Evolutionary conservation across 2,797 vertebrate species (phyloP).

Genomic region (Sebastes elongatus): DNA sequence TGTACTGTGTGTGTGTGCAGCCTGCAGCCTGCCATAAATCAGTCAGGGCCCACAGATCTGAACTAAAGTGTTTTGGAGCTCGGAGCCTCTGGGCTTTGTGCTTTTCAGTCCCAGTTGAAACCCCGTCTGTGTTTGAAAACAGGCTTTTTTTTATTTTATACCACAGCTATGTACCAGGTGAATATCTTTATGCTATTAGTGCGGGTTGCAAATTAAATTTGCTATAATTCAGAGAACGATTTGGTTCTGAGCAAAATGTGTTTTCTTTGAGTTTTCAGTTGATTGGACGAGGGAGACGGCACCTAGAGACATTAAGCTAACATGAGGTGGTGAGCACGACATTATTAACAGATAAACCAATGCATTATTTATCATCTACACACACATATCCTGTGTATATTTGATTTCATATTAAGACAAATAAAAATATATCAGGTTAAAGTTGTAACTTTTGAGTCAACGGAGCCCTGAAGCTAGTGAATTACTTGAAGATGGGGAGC

Average conservation of each 20-base stretch:
- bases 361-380: constrained; percentile 9
- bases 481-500: neutral
- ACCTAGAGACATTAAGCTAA: constrained; percentile 32
- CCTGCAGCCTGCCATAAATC: constrained; percentile 62
- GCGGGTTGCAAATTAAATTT: constrained; percentile 30
- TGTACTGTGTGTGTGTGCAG: constrained; percentile 8
- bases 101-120: constrained; percentile 28
- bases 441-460: neutral
- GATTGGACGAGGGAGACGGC: constrained; percentile 28
- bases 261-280: constrained; percentile 15
- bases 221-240: neutral
- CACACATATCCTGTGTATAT: neutral
- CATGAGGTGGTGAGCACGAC: neutral
- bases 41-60: constrained; percentile 53
- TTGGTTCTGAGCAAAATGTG: neutral
- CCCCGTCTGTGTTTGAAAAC: constrained; percentile 9
- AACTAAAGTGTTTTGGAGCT: constrained; percentile 63
- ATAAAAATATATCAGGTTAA: neutral
- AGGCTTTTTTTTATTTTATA: neutral
- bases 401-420: neutral
- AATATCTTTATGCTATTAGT: constrained; percentile 21
- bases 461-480: neutral
- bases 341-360: constrained; percentile 8
- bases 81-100: constrained; percentile 43
- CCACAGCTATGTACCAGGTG: neutral